Percentiles rank a stretch among this genome's conserved stretches.
These are phyloP conservation scores for Dascillus cervinus DNA, from an alignment of 2,888 invertebrate genomes.

Conservation along the genomic window DNA sequence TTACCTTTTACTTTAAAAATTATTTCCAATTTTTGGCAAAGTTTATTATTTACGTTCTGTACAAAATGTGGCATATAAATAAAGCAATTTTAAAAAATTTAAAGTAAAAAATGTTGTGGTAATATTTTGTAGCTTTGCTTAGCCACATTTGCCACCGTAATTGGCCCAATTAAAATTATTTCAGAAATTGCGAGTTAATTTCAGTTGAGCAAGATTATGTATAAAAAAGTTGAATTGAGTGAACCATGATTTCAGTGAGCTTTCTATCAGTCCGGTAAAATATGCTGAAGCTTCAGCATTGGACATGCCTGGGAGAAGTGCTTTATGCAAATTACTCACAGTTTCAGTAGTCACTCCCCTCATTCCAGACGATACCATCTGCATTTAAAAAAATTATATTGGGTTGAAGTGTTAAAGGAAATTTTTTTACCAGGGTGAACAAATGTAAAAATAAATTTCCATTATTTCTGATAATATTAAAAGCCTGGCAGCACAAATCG, in stretches of 20 bases:
- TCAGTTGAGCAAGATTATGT: slow-evolving; percentile 90
- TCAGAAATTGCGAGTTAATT: slow-evolving; percentile 82
- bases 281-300: slow-evolving; percentile 95
- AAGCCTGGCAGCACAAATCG: slow-evolving; percentile 96
- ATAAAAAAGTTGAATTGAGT: slow-evolving; percentile 98
- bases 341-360: slow-evolving; percentile 88
- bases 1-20: too few species aligned
- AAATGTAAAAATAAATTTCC: slow-evolving; percentile 85
- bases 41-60: too few species aligned
- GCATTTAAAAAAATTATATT: slow-evolving; percentile 9
- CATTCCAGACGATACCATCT: slow-evolving; percentile 91
- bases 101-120: too few species aligned
- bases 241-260: slow-evolving; percentile 86
- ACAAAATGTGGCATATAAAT: too few species aligned
- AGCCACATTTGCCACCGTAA: too few species aligned
- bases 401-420: not conserved
- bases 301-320: slow-evolving; percentile 78
- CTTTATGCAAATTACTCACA: slow-evolving; percentile 84
- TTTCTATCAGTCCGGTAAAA: slow-evolving; percentile 93
- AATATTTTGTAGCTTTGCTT: too few species aligned
- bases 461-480: slow-evolving; percentile 88
- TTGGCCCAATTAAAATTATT: too few species aligned
- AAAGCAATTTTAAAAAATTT: too few species aligned
- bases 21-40: too few species aligned
- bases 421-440: slow-evolving; percentile 70